A percentile compares a stretch with the other conserved stretches of the same genome.
These are phyloP conservation scores for Halichoeres trimaculatus DNA, from an alignment of 2,113 vertebrate genomes.

Conservation along the genomic window DNA sequence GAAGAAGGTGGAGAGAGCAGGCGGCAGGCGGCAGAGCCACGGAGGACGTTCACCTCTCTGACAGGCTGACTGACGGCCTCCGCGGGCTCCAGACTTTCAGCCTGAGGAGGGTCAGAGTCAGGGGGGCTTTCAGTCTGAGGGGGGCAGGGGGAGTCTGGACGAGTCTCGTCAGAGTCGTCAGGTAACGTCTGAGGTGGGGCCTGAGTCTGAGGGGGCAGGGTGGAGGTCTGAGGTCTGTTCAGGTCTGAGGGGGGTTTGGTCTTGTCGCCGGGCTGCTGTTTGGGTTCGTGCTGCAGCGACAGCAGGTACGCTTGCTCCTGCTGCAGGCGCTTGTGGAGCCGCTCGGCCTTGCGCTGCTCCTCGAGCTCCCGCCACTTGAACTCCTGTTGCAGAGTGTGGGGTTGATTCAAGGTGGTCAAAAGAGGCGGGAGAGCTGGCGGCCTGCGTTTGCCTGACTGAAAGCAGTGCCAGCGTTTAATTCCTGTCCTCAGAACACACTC, in stretches of 20 bases:
- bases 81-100: slow-evolving; percentile 43
- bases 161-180: slow-evolving; percentile 45
- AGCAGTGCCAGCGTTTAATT: not conserved
- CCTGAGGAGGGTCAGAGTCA: slow-evolving; percentile 52
- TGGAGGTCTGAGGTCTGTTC: slow-evolving; percentile 56
- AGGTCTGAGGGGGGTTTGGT: slow-evolving; percentile 53
- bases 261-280: slow-evolving; percentile 75
- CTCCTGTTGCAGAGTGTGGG: slow-evolving; percentile 85
- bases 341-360: slow-evolving; percentile 95
- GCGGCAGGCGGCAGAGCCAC: slow-evolving; percentile 48
- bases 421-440: slow-evolving; percentile 3
- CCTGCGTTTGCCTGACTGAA: not conserved
- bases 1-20: slow-evolving; percentile 69
- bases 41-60: slow-evolving; percentile 88
- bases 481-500: not conserved
- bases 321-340: slow-evolving; percentile 94
- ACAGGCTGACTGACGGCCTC: slow-evolving; percentile 78
- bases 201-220: slow-evolving; percentile 55
- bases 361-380: slow-evolving; percentile 98
- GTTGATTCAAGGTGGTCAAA: slow-evolving; percentile 46
- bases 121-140: slow-evolving; percentile 48
- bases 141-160: slow-evolving; percentile 22
- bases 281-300: slow-evolving; percentile 92
- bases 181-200: slow-evolving; percentile 62
- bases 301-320: slow-evolving; percentile 97